Evolutionary conservation across 1,140 invertebrate genomes (phyloP).

Genomic region (Contarinia nasturtii): DNA sequence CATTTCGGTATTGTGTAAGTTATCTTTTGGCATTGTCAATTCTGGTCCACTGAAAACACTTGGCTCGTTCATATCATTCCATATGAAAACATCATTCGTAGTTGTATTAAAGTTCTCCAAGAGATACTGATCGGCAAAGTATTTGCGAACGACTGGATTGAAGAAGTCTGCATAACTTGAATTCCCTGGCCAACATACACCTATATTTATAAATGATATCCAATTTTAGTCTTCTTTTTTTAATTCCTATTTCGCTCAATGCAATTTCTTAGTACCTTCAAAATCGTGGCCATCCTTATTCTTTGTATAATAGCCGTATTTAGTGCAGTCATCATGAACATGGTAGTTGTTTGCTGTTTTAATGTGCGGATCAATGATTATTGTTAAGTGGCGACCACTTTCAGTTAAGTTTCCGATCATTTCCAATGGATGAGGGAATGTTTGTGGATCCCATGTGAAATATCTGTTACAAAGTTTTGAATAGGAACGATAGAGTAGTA

Average conservation of each 20-base stretch:
- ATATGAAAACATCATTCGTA: slow-evolving; percentile 76
- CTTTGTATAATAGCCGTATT: slow-evolving; percentile 73
- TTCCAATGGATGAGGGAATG: slow-evolving; percentile 69
- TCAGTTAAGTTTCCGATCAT: slow-evolving; percentile 86
- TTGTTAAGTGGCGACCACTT: slow-evolving; percentile 81
- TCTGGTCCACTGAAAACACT: slow-evolving; percentile 98
- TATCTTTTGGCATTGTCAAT: slow-evolving; percentile 78
- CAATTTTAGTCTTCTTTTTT: no score
- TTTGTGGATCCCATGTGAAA: slow-evolving; percentile 87
- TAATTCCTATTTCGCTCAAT: no score
- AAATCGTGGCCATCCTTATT: slow-evolving; percentile 81
- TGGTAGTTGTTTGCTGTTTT: slow-evolving; percentile 81
- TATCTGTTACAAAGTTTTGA: slow-evolving; percentile 35
- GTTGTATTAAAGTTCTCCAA: slow-evolving; percentile 72
- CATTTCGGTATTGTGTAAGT: slow-evolving; percentile 40
- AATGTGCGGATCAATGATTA: slow-evolving; percentile 96
- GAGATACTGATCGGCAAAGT: slow-evolving; percentile 63
- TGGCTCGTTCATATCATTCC: slow-evolving; percentile 99
- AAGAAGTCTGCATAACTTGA: slow-evolving; percentile 91
- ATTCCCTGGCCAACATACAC: slow-evolving; percentile 51
- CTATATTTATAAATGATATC: slow-evolving; percentile 34
- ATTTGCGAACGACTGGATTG: slow-evolving; percentile 70
- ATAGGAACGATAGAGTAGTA: background rate
- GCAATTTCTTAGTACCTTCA: no score
- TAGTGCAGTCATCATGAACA: slow-evolving; percentile 72